phyloP scores from a whole-genome alignment of 1,140 invertebrate genomes.

The Drosophila lowei region DNA sequence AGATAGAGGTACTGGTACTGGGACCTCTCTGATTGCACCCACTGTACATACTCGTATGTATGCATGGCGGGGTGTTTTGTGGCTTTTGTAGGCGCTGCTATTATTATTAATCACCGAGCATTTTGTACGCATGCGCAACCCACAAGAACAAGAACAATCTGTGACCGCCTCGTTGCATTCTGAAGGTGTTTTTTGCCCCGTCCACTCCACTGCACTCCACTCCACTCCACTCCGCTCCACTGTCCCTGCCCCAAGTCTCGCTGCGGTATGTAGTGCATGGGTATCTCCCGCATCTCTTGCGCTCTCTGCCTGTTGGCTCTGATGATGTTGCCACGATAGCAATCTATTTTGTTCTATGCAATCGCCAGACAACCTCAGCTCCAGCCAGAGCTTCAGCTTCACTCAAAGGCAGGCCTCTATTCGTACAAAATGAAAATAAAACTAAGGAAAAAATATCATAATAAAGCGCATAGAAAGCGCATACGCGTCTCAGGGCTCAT shows the following conservation, averaged over 20 bases:
- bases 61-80: slow-evolving; percentile 9
- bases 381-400: slow-evolving; percentile 26
- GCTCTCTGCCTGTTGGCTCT: slow-evolving; percentile 55
- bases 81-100: slow-evolving; percentile 69
- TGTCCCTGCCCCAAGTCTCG: slow-evolving; percentile 3
- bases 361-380: slow-evolving; percentile 47
- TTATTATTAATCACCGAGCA: slow-evolving; percentile 82
- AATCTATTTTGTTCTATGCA: slow-evolving; percentile 82
- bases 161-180: slow-evolving; percentile 79
- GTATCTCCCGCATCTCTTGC: slow-evolving; percentile 48
- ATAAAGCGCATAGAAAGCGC: slow-evolving; percentile 54
- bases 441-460: slow-evolving; percentile 43
- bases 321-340: slow-evolving; percentile 82
- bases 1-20: too few species aligned
- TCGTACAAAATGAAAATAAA: slow-evolving; percentile 47
- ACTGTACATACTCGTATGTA: slow-evolving; percentile 25
- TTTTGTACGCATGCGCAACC: slow-evolving; percentile 80
- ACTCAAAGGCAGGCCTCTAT: slow-evolving; percentile 4
- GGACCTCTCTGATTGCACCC: slow-evolving; percentile 20
- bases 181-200: slow-evolving; percentile 67
- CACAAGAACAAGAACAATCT: slow-evolving; percentile 58
- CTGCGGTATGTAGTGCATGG: slow-evolving; percentile 33
- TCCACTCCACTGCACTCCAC: slow-evolving; percentile 1
- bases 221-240: too few species aligned
- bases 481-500: slow-evolving; percentile 32